These are phyloP conservation scores for Penaeus vannamei DNA, from an alignment of 1,140 invertebrate species.

Conservation along the genomic window DNA sequence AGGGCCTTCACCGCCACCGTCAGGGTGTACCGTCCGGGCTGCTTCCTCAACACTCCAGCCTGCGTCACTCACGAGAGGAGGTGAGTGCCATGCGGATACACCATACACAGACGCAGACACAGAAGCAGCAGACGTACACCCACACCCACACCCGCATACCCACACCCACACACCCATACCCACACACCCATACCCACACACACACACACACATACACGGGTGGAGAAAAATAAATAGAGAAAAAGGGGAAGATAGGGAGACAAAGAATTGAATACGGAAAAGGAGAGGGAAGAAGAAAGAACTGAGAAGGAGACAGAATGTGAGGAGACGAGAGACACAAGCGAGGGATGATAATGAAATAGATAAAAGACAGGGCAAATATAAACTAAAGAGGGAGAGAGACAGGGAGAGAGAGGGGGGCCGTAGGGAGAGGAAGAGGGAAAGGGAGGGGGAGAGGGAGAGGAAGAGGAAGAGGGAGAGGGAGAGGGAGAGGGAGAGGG, in stretches of 20 bases:
- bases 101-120: not conserved
- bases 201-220: too few species aligned
- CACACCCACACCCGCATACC: too few species aligned
- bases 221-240: too few species aligned
- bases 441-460: constrained; percentile 69
- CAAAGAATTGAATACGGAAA: not conserved
- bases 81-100: not conserved
- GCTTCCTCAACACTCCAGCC: constrained; percentile 20
- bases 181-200: too few species aligned
- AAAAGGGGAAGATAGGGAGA: not conserved
- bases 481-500: not conserved
- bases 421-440: constrained; percentile 52
- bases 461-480: not conserved
- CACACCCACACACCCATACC: too few species aligned
- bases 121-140: too few species aligned
- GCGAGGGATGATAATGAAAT: constrained; percentile 66
- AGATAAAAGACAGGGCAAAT: too few species aligned
- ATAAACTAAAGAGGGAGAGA: not conserved
- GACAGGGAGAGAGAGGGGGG: too few species aligned
- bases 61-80: constrained; percentile 43
- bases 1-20: constrained; percentile 36
- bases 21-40: constrained; percentile 36
- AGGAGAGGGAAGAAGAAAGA: not conserved
- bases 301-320: not conserved
- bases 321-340: constrained; percentile 67